These are phyloP conservation scores for Atta cephalotes DNA, from an alignment of 1,140 invertebrate genomes.

Conservation along the genomic window DNA sequence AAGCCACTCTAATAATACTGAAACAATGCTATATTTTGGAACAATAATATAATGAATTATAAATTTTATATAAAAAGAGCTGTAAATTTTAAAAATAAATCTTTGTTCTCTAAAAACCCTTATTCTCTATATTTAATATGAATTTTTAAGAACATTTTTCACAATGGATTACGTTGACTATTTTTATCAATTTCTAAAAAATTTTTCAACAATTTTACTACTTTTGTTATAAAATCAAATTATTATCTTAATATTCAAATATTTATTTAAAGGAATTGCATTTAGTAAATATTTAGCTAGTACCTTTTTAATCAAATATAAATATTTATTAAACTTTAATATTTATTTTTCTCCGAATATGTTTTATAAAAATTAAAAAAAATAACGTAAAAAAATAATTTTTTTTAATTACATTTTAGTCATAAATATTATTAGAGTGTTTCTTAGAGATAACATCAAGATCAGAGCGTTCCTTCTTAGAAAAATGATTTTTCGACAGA, in stretches of 20 bases:
- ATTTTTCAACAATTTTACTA: constrained; percentile 10
- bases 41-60: no score
- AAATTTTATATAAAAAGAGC: no score
- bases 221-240: neutral
- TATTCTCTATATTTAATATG: neutral
- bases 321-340: no score
- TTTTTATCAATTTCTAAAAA: neutral
- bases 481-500: neutral
- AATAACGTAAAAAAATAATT: neutral
- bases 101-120: no score
- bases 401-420: neutral
- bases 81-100: no score
- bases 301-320: no score
- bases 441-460: neutral
- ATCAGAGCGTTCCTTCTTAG: neutral
- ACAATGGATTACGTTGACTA: neutral
- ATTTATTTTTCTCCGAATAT: no score
- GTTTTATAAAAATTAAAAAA: no score
- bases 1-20: no score
- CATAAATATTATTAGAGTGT: neutral
- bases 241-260: neutral
- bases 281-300: no score
- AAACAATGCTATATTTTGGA: no score
- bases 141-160: neutral
- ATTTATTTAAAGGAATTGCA: no score